phyloP scores from a whole-genome alignment of 1,140 invertebrate genomes.

The Drosophila tristis region DNA sequence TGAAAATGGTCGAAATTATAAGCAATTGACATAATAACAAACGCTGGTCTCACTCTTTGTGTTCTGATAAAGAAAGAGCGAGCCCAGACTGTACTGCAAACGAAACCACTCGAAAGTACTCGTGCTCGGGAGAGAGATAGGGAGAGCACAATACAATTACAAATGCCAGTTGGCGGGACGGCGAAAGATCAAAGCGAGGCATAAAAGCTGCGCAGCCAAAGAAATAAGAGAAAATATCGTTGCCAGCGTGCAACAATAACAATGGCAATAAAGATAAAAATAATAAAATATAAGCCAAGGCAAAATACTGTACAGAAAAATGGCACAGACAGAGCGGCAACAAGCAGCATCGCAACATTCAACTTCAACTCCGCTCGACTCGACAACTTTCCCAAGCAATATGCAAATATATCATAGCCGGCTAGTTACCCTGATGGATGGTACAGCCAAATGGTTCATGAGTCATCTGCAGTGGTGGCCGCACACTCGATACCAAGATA shows the following conservation, averaged over 20 bases:
- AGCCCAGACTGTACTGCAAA: slow-evolving; percentile 48
- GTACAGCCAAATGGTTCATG: slow-evolving; percentile 69
- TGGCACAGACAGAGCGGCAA: slow-evolving; percentile 48
- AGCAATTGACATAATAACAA: slow-evolving; percentile 75
- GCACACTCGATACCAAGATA: not conserved
- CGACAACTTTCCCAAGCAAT: slow-evolving; percentile 73
- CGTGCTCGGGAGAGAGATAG: not conserved
- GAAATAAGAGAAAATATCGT: slow-evolving; percentile 67
- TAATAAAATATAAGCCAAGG: slow-evolving; percentile 73
- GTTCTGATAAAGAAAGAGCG: slow-evolving; percentile 42
- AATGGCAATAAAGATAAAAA: slow-evolving; percentile 67
- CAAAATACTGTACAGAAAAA: slow-evolving; percentile 55
- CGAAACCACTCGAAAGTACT: slow-evolving; percentile 39
- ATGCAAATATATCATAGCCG: slow-evolving; percentile 75
- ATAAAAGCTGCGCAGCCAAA: slow-evolving; percentile 49
- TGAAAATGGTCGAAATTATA: slow-evolving; percentile 44
- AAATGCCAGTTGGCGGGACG: slow-evolving; percentile 64
- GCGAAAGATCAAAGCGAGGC: slow-evolving; percentile 73
- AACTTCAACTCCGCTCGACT: slow-evolving; percentile 2
- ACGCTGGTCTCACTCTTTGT: slow-evolving; percentile 31
- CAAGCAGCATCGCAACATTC: slow-evolving; percentile 24
- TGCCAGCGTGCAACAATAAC: slow-evolving; percentile 51
- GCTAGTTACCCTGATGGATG: slow-evolving; percentile 79
- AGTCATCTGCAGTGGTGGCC: slow-evolving; percentile 55
- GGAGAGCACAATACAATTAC: slow-evolving; percentile 54